Base-by-base conservation (phyloP, 2,888 invertebrate species). In the Campaea margaritaria region DNA sequence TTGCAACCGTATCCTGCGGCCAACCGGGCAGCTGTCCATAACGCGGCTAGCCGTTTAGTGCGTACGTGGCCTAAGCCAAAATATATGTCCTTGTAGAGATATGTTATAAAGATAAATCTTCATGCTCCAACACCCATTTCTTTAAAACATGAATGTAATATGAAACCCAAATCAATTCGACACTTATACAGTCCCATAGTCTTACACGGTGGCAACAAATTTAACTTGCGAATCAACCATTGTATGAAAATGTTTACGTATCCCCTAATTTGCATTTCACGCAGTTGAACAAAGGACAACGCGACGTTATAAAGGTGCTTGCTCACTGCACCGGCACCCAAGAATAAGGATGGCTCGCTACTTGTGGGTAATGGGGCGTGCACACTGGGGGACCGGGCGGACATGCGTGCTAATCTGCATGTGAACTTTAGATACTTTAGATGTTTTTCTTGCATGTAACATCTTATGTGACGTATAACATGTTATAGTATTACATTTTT, bases 311-410 rank as follows among this genome's bases (percentile, higher is more conserved):
- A 51, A 67, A 65, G 54, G 54, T 49, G 38, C 41, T 13, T 59
- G 62, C 64, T 69, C 63, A 64, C 64, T 62, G 59, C 64, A 56
- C 66, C 53, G 58, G 34, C 49, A 49, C 53, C 65, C 58, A 56
- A 57, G 64, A 63, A 68, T 68, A 65, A 70, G 68, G 59, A 58
- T 62, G 58, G 65, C 61, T 64, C 55, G 65, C 58, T 66, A 69
- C 72, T 73, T 54, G 65, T 47, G 65, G 58, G 73, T 75, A 80
- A 80, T 76, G 74, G 73, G 64, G 68, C 72, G 69, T 69, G 68
- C 63, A 72, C 51, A 54, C 48, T 54, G 48, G 52, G 42, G 55
- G 45, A 49, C 48, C 38, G 45, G 48, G 42, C 47, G 63, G 66
- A 69, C 68, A 62, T 67, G 62, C 67, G 67, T 66, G 65, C 58